Evolutionary conservation across 1,140 invertebrate genomes (phyloP).

Genomic region (Drosophila fuyamai): DNA sequence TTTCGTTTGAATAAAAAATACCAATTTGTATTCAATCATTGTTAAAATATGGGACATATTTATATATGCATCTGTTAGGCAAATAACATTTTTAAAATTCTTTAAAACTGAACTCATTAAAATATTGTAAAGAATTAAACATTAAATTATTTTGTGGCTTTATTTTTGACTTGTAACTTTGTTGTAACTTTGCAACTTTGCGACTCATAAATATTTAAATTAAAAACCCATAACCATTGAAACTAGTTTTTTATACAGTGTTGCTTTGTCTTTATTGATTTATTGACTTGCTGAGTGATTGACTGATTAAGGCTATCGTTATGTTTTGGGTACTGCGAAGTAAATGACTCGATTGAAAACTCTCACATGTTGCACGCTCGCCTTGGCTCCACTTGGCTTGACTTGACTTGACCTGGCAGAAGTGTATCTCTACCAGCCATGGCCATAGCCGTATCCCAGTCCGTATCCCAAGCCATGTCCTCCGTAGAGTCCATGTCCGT

Average conservation of each 20-base stretch:
- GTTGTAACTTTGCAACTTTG: no score
- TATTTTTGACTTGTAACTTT: no score
- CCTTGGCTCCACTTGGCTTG: constrained; percentile 1
- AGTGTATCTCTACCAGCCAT: constrained; percentile 51
- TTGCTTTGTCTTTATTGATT: constrained; percentile 43
- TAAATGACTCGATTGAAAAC: constrained; percentile 45
- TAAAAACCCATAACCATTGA: no score
- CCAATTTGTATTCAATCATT: background rate
- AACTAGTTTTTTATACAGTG: background rate
- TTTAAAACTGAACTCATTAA: no score
- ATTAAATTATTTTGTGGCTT: no score
- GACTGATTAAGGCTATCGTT: constrained; percentile 43
- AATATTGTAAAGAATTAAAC: no score
- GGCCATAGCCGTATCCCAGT: constrained; percentile 60
- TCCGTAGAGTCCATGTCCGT: constrained; percentile 70
- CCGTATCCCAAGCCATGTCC: constrained; percentile 65
- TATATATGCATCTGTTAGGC: no score
- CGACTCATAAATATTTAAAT: no score
- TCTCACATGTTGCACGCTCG: constrained; percentile 56
- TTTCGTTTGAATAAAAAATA: constrained; percentile 38
- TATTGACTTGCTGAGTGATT: constrained; percentile 28
- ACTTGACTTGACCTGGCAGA: background rate
- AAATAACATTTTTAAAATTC: no score
- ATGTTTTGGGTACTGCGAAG: constrained; percentile 28
- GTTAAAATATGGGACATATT: no score